Evolutionary conservation across 2,797 vertebrate species (phyloP), one percentile per base, ranked within the genome.

Genomic region (Neosilurus hyrtlii): DNA sequence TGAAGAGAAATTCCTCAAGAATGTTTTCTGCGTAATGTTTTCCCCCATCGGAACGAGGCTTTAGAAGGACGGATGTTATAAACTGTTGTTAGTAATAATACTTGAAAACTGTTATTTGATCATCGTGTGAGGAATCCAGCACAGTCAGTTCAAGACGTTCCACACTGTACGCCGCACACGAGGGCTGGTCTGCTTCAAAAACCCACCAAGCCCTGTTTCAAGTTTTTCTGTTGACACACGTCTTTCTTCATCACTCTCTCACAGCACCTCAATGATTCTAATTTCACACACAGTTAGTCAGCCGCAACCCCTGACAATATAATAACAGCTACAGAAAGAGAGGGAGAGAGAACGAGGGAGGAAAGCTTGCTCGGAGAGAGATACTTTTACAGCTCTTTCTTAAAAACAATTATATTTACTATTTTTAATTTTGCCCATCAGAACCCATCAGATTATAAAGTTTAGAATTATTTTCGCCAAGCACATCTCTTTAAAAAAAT

Each of bases 331-430:
- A 81, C 81, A 86, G 79, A 83, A 77, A 70, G 70, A 78, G 84
- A 85, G 81, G 84, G 82, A 88, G 65, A 86, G 62, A 80, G 80
- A 63, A 70, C 14, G 59, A 86, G 88, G 84, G 88, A 87, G 74
- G 43, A 52, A 82, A 72, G 83, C 79, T 76, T 84, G 49, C 30
- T 77, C 65, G 22, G 65, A 59, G 52, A 80, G 63, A 85, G n/a
- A 67, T 72, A 82, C 20, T 30, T 79, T 54, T 63, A 54, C 73
- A 85, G 67, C 24, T 54, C 51, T 72, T n/a, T 70, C 16, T 37
- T n/a, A 2, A 15, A 24, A 72, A 72, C 3, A 61, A 2, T 16
- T 35, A 59, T 75, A 61, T 11, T 24, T 26, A 4, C 14, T 61
- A 26, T 9, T 24, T n/a, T n/a, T 51, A 26, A 63, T 63, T 78